These are phyloP conservation scores for Himalopsyche tibetana DNA, from an alignment of 2,888 invertebrate species.

Conservation along the genomic window DNA sequence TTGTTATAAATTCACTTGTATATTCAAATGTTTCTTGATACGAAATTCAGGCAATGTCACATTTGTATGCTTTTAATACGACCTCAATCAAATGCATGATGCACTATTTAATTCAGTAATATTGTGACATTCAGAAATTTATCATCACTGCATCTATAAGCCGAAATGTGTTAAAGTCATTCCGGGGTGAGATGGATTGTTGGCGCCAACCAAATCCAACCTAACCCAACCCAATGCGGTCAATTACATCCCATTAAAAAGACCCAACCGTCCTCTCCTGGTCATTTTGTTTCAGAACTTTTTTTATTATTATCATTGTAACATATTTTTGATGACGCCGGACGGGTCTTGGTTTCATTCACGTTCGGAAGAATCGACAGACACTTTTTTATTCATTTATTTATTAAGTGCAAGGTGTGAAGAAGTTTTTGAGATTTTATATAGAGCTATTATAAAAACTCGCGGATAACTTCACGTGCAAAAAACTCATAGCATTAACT, in stretches of 20 bases:
- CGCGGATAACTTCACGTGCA: too few species aligned
- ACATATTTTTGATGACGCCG: conserved; percentile 27
- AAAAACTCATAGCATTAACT: too few species aligned
- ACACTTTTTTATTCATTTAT: not conserved
- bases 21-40: too few species aligned
- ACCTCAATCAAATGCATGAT: too few species aligned
- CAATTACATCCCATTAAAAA: conserved; percentile 57
- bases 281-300: conserved; percentile 28
- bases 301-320: conserved; percentile 42
- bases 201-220: conserved; percentile 13
- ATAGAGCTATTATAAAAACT: too few species aligned
- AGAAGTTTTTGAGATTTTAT: not conserved
- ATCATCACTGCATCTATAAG: not conserved
- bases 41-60: too few species aligned
- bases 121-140: not conserved
- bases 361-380: not conserved
- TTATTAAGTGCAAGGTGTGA: conserved; percentile 1
- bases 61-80: too few species aligned
- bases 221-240: conserved; percentile 47
- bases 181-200: conserved; percentile 6
- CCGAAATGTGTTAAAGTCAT: conserved; percentile 30
- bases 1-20: too few species aligned
- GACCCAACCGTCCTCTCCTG: conserved; percentile 26
- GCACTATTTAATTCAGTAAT: too few species aligned
- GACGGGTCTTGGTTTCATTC: conserved; percentile 37